Percentiles rank a stretch among this genome's conserved stretches.
These are phyloP conservation scores for Eilema griseolum DNA, from an alignment of 2,888 invertebrate species.

Conservation along the genomic window DNA sequence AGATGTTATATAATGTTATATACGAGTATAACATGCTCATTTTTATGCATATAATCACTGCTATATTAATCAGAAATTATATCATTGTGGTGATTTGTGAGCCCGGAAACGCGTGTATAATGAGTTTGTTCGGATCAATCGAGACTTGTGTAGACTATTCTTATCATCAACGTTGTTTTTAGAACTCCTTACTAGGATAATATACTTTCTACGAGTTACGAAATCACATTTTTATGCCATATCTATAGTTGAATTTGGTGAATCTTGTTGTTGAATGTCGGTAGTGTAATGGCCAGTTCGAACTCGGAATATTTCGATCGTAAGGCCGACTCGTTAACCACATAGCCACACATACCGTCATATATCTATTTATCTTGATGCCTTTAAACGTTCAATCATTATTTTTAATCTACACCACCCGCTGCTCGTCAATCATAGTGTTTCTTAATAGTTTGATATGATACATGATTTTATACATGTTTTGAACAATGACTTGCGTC, in stretches of 20 bases:
- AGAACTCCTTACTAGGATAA: background rate
- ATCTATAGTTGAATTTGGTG: too few species aligned
- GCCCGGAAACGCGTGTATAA: constrained; percentile 11
- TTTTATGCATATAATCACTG: constrained; percentile 15
- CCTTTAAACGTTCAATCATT: background rate
- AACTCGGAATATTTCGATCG: too few species aligned
- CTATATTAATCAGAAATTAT: background rate
- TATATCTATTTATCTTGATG: too few species aligned
- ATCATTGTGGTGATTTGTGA: constrained; percentile 8
- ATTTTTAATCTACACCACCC: background rate
- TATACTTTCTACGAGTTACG: background rate
- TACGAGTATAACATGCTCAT: constrained; percentile 8
- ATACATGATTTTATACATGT: background rate
- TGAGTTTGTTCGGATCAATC: background rate
- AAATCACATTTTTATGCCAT: too few species aligned
- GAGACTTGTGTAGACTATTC: background rate
- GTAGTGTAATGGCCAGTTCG: too few species aligned
- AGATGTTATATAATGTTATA: constrained; percentile 18
- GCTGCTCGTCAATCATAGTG: background rate
- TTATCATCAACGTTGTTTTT: background rate
- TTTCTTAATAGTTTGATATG: background rate
- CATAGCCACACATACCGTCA: too few species aligned
- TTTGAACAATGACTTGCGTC: background rate
- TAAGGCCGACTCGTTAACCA: too few species aligned
- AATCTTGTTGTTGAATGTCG: too few species aligned